These are phyloP conservation scores for Dryobota labecula DNA, from an alignment of 2,888 invertebrate genomes.

Conservation along the genomic window DNA sequence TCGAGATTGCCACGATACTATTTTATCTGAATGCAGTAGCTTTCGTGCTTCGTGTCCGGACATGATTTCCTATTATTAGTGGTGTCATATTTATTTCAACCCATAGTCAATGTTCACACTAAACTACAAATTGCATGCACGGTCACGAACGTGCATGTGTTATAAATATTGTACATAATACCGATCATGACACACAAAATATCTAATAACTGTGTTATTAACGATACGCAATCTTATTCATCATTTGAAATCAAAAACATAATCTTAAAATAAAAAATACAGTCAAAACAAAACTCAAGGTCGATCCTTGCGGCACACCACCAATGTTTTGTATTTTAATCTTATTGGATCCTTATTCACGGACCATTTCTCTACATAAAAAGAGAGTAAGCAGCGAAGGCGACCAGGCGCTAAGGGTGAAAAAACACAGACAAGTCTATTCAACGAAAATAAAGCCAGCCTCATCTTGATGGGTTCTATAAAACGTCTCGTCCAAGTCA, in stretches of 20 bases:
- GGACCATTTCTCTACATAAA: slow-evolving; percentile 69
- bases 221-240: slow-evolving; percentile 25
- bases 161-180: slow-evolving; percentile 20
- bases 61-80: slow-evolving; percentile 65
- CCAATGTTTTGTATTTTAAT: slow-evolving; percentile 52
- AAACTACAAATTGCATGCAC: slow-evolving; percentile 62
- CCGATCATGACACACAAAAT: slow-evolving; percentile 27
- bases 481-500: slow-evolving; percentile 55
- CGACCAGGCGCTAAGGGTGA: slow-evolving; percentile 46
- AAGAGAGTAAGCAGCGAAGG: slow-evolving; percentile 63
- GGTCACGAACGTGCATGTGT: slow-evolving; percentile 67
- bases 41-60: slow-evolving; percentile 63
- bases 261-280: slow-evolving; percentile 3
- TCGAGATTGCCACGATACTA: slow-evolving; percentile 57
- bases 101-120: slow-evolving; percentile 41
- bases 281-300: slow-evolving; percentile 57
- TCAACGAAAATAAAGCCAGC: slow-evolving; percentile 68
- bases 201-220: slow-evolving; percentile 26
- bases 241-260: slow-evolving; percentile 9
- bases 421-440: slow-evolving; percentile 62
- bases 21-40: slow-evolving; percentile 52
- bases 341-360: slow-evolving; percentile 68
- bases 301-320: slow-evolving; percentile 64
- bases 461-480: slow-evolving; percentile 27
- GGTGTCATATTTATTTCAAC: slow-evolving; percentile 52